These are phyloP conservation scores for Hippocampus comes DNA, from an alignment of 2,113 vertebrate species.

Conservation along the genomic window DNA sequence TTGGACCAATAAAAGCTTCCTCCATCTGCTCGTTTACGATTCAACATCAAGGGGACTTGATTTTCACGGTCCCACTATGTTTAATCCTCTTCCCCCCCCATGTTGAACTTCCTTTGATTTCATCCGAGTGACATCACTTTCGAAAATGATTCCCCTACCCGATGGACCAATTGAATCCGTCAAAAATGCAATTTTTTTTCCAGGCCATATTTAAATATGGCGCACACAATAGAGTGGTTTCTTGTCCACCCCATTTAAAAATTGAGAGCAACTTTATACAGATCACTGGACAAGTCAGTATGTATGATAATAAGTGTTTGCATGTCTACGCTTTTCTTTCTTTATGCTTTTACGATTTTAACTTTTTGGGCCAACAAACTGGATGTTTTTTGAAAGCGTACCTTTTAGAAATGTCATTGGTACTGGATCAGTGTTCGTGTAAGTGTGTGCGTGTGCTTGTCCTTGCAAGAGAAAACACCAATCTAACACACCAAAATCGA, in stretches of 20 bases:
- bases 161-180: background rate
- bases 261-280: conserved; percentile 38
- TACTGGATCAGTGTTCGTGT: conserved; percentile 52
- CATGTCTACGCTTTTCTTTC: conserved; percentile 65
- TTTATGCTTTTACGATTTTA: conserved; percentile 51
- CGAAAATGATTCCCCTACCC: background rate
- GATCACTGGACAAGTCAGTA: conserved; percentile 61
- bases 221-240: background rate
- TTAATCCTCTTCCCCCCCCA: background rate
- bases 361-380: conserved; percentile 41
- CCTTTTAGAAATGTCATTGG: conserved; percentile 44
- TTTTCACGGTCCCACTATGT: background rate
- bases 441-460: conserved; percentile 24
- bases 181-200: background rate
- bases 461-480: conserved; percentile 44
- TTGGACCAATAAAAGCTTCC: background rate
- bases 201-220: background rate
- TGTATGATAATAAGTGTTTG: conserved; percentile 65
- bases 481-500: conserved; percentile 27
- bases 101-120: background rate
- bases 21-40: background rate
- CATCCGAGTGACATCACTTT: background rate
- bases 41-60: background rate
- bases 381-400: conserved; percentile 46
- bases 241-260: conserved; percentile 54